phyloP scores from a whole-genome alignment of 2,888 invertebrate genomes.

The Abscondita cerata region DNA sequence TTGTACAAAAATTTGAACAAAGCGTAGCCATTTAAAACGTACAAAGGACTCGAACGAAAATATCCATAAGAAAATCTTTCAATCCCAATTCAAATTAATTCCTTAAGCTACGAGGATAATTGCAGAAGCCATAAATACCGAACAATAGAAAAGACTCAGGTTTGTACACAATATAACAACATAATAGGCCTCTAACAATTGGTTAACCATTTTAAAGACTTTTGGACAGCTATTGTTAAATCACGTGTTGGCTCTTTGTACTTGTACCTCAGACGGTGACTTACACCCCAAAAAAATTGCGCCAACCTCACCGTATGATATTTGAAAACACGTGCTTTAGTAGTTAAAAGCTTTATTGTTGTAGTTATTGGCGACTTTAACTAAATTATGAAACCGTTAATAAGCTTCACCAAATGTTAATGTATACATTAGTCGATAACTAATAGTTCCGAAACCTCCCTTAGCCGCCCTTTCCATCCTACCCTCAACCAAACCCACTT shows the following conservation, averaged over 20 bases:
- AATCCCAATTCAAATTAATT: constrained; percentile 34
- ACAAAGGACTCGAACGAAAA: constrained; percentile 28
- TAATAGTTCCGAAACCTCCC: constrained; percentile 37
- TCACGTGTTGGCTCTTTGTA: constrained; percentile 40
- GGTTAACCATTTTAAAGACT: constrained; percentile 43
- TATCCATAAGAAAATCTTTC: constrained; percentile 30
- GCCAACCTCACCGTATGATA: constrained; percentile 22
- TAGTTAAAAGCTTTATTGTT: constrained; percentile 29
- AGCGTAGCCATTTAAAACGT: constrained; percentile 9
- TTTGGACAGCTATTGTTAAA: constrained; percentile 39
- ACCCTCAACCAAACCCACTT: constrained; percentile 40
- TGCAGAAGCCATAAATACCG: constrained; percentile 40
- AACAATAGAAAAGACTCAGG: constrained; percentile 40
- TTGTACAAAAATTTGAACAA: constrained; percentile 5
- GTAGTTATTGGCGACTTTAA: not conserved
- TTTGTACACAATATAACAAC: constrained; percentile 44
- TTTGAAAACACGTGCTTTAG: constrained; percentile 35
- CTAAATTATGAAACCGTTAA: constrained; percentile 13
- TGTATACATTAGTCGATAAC: constrained; percentile 30
- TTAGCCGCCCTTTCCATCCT: constrained; percentile 33
- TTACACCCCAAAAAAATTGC: not conserved
- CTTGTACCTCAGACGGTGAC: constrained; percentile 26
- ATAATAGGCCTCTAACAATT: constrained; percentile 41
- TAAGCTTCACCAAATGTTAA: constrained; percentile 23
- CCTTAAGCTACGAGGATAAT: constrained; percentile 34